Base-by-base conservation (phyloP, 92 coral and sea anemone species). In the Bergia sp. region DNA sequence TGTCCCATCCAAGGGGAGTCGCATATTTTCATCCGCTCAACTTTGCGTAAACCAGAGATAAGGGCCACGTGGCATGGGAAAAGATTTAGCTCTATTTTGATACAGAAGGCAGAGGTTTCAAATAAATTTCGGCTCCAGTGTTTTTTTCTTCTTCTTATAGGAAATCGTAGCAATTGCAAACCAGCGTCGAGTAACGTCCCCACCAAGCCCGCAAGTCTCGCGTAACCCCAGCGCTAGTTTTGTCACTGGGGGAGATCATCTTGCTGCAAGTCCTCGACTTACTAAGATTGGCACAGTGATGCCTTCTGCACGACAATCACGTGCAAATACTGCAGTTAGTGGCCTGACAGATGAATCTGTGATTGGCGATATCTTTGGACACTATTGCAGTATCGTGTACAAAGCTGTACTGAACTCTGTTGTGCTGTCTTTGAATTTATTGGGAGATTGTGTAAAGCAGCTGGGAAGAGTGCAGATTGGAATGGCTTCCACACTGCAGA, bases 311-410 rank as follows among this genome's bases (percentile, higher is more conserved):
- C 93, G 95, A 39, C 96, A 89, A 16, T 94, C 96, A 15, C 93
- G 98, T 42, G 93, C 93, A 11, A 96, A 91, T 44, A 97, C 99
- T 49, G 96, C 95, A 45, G 95, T 97, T 67, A 97, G 99, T 83
- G 99, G 99, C 57, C 89, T 97, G 73, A 96, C 99, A 73, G 99
- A 97, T 71, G 99, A 97, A 92, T 91, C 97, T 42, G 94, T 97
- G 61, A 95, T 96, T 79, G 98, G 98, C 36, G 99, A 97, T 77
- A 97, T 97, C 53, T 97, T 96, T 82, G 96, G 98, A 47, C 96
- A 96, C 86, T 97, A 95, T 82, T 97, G 99, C 77, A 91, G 99
- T 80, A 72, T 96, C 82, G 99, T 96, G 23, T 96, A 94, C 84
- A 90, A 92, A 55, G 96, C 96, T 39, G 94, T 97, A 15, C 90